Base-by-base conservation (phyloP, 2,888 invertebrate genomes). In the Chaetoderma sp. region DNA sequence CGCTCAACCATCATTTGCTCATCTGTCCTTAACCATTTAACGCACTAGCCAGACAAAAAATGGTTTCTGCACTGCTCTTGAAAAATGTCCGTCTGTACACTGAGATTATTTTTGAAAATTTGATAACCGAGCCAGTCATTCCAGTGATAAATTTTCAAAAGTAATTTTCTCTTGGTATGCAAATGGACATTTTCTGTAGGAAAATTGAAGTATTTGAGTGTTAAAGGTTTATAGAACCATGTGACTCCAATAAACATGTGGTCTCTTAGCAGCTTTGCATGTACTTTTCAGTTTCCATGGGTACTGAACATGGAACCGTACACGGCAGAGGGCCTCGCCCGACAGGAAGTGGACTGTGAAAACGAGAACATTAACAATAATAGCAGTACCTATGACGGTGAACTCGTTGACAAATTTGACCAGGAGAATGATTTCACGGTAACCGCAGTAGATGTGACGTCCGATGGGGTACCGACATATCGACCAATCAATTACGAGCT, bases 291-390 rank as follows among this genome's bases (percentile, higher is more conserved):
- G 87, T 89, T 89, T 81, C 89, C 89, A 3, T 86, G 87, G 85
- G 75, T 82, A 59, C 75, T 89, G 65, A 88, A 89, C 76, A 87
- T 89, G 88, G 87, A 86, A 63, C 88, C 88, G 0, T 89, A 88
- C 77, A 88, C 88, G 18, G 85, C 87, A n/a, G 87, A 87, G 50
- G 88, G 87, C 4, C 82, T 88, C 75, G 84, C 83, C 1, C 69
- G 81, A 50, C 66, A 76, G 69, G 70, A 78, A 63, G 78, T 72
- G 52, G 74, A 72, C 47, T 45, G 60, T 8, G 45, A 45, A 13
- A 45, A 56, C 32, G n/a, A 13, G 2, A 67, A 56, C 32, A 21
- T 36, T 4, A n/a, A 36, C 28, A 21, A 60, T 30, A 47, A 57
- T 33, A 8, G 63, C 44, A 45, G 45, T 36, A 25, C 57, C 36